A percentile compares a stretch with the other conserved stretches of the same genome.
These are phyloP conservation scores for Frankliniella fusca DNA, from an alignment of 2,888 invertebrate species.

Conservation along the genomic window DNA sequence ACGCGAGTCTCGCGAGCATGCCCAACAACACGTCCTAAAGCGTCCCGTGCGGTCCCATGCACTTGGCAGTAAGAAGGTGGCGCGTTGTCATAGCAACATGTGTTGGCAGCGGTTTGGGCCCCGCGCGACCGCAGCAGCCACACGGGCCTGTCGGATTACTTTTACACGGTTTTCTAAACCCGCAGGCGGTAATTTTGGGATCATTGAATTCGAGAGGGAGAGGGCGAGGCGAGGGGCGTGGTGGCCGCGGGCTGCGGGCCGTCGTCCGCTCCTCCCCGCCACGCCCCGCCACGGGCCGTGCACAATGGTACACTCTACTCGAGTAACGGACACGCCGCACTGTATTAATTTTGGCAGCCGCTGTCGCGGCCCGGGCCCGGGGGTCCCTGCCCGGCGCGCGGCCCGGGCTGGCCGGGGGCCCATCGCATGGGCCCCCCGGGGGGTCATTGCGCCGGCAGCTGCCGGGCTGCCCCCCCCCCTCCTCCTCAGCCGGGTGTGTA, in stretches of 20 bases:
- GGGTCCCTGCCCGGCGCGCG: not conserved
- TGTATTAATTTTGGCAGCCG: conserved; percentile 24
- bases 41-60: no score
- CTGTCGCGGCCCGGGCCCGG: not conserved
- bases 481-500: no score
- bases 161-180: no score
- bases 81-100: not conserved
- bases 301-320: not conserved
- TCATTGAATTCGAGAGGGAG: no score
- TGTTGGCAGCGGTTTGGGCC: not conserved
- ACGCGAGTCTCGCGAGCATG: not conserved
- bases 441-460: not conserved
- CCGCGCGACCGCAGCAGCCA: no score
- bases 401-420: not conserved
- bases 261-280: not conserved
- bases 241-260: not conserved
- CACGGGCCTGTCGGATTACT: no score
- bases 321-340: not conserved
- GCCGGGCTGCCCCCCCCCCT: not conserved
- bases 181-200: no score
- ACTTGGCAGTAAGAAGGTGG: no score
- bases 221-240: no score
- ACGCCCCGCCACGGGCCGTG: not conserved
- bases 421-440: not conserved
- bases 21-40: not conserved